Conservation (phyloP, 2,888 invertebrate genomes). For the Anarsia innoxiella region DNA sequence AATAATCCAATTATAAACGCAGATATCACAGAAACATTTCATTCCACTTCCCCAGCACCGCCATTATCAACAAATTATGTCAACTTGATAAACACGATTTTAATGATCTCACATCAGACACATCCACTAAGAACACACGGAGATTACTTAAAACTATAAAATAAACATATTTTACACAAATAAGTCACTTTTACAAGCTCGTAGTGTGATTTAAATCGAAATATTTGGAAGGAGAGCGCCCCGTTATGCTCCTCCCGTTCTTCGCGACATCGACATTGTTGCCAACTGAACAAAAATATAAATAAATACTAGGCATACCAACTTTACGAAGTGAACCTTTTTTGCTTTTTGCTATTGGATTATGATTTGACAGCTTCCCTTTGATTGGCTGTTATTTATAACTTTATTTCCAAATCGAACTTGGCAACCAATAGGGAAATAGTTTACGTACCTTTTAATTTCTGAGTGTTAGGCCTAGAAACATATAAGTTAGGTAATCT, state of each 20-base stretch:
- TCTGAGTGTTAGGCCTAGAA: too few species aligned
- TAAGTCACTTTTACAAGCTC: slow-evolving; percentile 53
- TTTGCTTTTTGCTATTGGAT: too few species aligned
- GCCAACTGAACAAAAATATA: slow-evolving; percentile 45
- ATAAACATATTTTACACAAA: slow-evolving; percentile 39
- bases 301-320: slow-evolving; percentile 40
- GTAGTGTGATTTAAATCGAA: slow-evolving; percentile 33
- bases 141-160: slow-evolving; percentile 30
- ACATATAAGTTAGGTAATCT: too few species aligned
- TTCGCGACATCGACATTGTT: slow-evolving; percentile 42
- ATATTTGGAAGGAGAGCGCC: slow-evolving; percentile 37
- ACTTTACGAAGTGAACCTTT: slow-evolving; percentile 10
- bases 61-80: slow-evolving; percentile 49
- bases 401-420: too few species aligned
- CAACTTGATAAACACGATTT: slow-evolving; percentile 44
- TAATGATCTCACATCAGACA: slow-evolving; percentile 30
- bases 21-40: slow-evolving; percentile 54
- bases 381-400: too few species aligned
- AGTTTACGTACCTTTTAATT: too few species aligned
- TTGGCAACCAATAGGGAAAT: too few species aligned
- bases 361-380: too few species aligned
- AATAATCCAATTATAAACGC: slow-evolving; percentile 29
- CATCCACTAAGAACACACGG: slow-evolving; percentile 17
- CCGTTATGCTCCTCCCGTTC: slow-evolving; percentile 41
- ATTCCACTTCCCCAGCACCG: slow-evolving; percentile 36